A percentile compares a stretch with the other conserved stretches of the same genome.
phyloP scores from a whole-genome alignment of 1,140 invertebrate species.

The Sycobia sp. region DNA sequence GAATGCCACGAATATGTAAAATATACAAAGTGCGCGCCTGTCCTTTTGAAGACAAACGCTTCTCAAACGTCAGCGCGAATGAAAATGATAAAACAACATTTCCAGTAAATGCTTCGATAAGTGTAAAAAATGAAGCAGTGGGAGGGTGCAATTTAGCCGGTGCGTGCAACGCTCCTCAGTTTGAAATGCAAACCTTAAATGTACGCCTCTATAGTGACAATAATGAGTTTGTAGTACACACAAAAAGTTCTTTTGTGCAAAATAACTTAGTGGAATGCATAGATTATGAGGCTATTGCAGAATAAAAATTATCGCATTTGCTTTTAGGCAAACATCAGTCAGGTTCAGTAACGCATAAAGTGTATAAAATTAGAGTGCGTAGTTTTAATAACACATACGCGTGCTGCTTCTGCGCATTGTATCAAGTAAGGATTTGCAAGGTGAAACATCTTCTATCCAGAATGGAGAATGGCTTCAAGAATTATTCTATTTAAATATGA shows the following conservation, averaged over 20 bases:
- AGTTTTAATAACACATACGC: constrained; percentile 18
- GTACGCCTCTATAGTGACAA: constrained; percentile 5
- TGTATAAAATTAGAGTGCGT: constrained; percentile 20
- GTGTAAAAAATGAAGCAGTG: no score
- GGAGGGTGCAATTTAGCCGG: no score
- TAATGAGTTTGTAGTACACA: constrained; percentile 15
- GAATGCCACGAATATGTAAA: no score
- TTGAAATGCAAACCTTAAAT: constrained; percentile 29
- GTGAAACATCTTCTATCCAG: constrained; percentile 3
- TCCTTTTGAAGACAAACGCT: no score
- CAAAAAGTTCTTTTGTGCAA: constrained; percentile 28
- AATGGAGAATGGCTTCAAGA: constrained; percentile 17
- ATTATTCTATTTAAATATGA: constrained; percentile 27
- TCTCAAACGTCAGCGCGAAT: no score
- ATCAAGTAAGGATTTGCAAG: constrained; percentile 36
- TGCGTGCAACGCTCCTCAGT: no score
- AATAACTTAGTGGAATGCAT: neutral
- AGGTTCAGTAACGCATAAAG: constrained; percentile 5
- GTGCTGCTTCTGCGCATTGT: constrained; percentile 33
- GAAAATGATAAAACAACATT: no score
- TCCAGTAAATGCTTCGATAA: no score
- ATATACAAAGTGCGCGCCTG: no score
- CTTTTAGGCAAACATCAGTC: no score
- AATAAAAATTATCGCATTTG: constrained; percentile 14
- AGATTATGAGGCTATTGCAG: constrained; percentile 7